Conservation (phyloP, 2,888 invertebrate genomes). For the Tenthredo distinguenda region DNA sequence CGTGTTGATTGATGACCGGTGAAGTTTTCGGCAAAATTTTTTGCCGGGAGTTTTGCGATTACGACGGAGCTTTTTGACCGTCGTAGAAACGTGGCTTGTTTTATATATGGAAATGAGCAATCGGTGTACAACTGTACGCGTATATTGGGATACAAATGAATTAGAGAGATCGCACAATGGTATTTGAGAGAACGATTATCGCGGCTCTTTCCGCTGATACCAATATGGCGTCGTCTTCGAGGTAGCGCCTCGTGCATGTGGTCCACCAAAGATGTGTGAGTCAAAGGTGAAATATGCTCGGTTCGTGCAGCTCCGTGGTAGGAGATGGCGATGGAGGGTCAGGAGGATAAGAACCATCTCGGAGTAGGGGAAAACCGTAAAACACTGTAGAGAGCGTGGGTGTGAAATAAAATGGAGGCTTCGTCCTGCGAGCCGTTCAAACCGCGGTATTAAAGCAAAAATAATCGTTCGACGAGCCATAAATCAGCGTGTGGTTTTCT, state of each 20-base stretch:
- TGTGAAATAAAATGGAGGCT: constrained; percentile 75
- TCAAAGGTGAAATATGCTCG: constrained; percentile 73
- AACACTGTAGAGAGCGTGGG: constrained; percentile 71
- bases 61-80: too few relatives aligned
- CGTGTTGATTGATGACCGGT: not conserved
- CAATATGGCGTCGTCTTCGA: constrained; percentile 68
- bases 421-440: constrained; percentile 55
- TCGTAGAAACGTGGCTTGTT: not conserved
- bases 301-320: constrained; percentile 66
- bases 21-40: not conserved
- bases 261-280: constrained; percentile 65
- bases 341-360: constrained; percentile 45
- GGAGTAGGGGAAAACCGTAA: constrained; percentile 61
- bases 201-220: constrained; percentile 59
- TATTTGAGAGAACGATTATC: constrained; percentile 18
- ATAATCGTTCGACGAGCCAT: constrained; percentile 49
- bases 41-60: not conserved
- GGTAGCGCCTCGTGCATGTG: not conserved
- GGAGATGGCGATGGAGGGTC: constrained; percentile 57
- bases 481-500: constrained; percentile 55
- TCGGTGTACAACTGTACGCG: not conserved
- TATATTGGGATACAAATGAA: not conserved
- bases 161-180: not conserved
- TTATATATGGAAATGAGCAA: not conserved
- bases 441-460: constrained; percentile 56